Percentiles rank a stretch among this genome's conserved stretches.
Conservation (phyloP, 2,888 invertebrate genomes). For the Tenthredo mesomela region DNA sequence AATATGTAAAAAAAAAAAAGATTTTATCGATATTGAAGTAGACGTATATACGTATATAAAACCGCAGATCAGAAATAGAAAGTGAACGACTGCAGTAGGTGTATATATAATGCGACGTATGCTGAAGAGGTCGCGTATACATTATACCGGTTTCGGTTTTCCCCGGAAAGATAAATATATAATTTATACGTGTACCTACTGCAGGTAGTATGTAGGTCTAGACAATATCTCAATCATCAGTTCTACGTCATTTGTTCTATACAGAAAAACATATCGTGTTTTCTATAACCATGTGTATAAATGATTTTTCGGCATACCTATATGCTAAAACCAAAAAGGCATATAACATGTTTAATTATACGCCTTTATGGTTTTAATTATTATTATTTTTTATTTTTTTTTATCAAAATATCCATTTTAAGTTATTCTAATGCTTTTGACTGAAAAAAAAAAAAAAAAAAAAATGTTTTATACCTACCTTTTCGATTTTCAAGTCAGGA, state of each 20-base stretch:
- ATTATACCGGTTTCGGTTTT: background rate
- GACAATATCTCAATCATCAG: background rate
- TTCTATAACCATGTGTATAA: too few species aligned
- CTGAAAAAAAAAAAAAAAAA: too few species aligned
- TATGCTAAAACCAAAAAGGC: too few species aligned
- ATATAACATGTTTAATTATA: too few species aligned
- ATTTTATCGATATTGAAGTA: background rate
- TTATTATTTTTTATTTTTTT: too few species aligned
- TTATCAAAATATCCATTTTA: too few species aligned
- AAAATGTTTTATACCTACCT: too few species aligned
- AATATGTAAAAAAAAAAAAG: background rate
- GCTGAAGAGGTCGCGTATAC: background rate
- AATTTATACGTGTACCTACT: background rate
- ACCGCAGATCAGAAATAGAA: slow-evolving; percentile 3
- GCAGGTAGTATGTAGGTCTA: background rate
- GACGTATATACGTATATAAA: background rate
- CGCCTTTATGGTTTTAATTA: too few species aligned
- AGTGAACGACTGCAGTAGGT: background rate
- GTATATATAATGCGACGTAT: background rate
- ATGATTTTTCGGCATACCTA: too few species aligned
- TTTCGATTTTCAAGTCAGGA: too few species aligned
- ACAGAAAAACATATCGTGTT: background rate
- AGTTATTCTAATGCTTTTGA: too few species aligned
- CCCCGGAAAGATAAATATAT: slow-evolving; percentile 1
- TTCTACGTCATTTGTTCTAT: background rate